phyloP scores from a whole-genome alignment of 2,888 invertebrate genomes.

The Hypercompe scribonia region DNA sequence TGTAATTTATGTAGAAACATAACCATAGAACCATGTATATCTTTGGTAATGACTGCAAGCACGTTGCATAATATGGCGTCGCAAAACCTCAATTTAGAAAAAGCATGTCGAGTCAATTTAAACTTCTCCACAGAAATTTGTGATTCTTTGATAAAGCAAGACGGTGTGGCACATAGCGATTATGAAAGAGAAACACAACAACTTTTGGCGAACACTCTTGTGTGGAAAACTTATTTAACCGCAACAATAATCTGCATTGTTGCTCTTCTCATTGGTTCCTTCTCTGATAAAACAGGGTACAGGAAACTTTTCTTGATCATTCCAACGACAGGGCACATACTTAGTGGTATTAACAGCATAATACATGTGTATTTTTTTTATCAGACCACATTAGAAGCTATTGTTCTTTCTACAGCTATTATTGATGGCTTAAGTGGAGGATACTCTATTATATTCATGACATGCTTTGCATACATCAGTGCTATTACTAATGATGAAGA shows the following conservation, averaged over 20 bases:
- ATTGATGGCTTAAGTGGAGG: slow-evolving; percentile 92
- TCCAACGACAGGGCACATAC: slow-evolving; percentile 90
- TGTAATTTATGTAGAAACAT: slow-evolving; percentile 57
- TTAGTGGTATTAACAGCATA: slow-evolving; percentile 89
- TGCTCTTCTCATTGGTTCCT: slow-evolving; percentile 92
- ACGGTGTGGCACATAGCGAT: slow-evolving; percentile 83
- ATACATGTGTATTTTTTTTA: slow-evolving; percentile 91
- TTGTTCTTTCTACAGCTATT: slow-evolving; percentile 90
- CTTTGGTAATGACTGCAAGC: slow-evolving; percentile 61
- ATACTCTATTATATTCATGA: slow-evolving; percentile 93
- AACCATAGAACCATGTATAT: slow-evolving; percentile 72
- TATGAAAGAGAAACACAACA: slow-evolving; percentile 88
- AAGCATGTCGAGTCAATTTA: slow-evolving; percentile 93
- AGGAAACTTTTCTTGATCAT: slow-evolving; percentile 91
- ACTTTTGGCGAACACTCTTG: slow-evolving; percentile 90
- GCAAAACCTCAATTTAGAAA: slow-evolving; percentile 93
- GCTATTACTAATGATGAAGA: slow-evolving; percentile 92
- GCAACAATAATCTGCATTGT: slow-evolving; percentile 91
- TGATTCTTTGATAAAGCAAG: slow-evolving; percentile 89
- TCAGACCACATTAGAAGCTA: slow-evolving; percentile 90
- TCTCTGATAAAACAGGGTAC: slow-evolving; percentile 89
- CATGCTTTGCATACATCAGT: slow-evolving; percentile 93
- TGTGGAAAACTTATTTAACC: slow-evolving; percentile 93
- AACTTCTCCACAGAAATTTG: slow-evolving; percentile 90
- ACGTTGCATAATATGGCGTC: slow-evolving; percentile 89